Percentiles rank a stretch among this genome's conserved stretches.
phyloP scores from a whole-genome alignment of 1,140 invertebrate species.

The Drosophila pseudoobscura region DNA sequence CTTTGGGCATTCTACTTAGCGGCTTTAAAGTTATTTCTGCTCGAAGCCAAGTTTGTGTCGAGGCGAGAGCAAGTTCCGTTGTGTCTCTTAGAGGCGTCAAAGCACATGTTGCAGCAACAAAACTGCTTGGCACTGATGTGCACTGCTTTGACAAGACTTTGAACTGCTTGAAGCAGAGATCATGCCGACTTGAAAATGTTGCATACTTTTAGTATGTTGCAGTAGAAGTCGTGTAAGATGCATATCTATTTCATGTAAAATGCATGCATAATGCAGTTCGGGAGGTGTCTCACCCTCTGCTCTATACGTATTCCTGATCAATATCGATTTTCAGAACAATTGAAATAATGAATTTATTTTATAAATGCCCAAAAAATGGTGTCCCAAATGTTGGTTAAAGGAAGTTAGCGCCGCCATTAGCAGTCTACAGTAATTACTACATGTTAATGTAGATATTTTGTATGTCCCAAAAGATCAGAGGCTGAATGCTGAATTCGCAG shows the following conservation, averaged over 20 bases:
- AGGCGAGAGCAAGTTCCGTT: slow-evolving; percentile 37
- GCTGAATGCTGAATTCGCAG: no score
- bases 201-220: slow-evolving; percentile 31
- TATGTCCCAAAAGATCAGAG: no score
- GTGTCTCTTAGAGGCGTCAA: slow-evolving; percentile 45
- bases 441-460: no score
- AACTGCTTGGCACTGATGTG: slow-evolving; percentile 10
- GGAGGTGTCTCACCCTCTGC: no score
- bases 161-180: neutral
- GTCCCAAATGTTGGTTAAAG: no score
- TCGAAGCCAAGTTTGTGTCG: slow-evolving; percentile 10
- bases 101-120: slow-evolving; percentile 58
- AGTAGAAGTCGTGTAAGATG: neutral
- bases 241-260: neutral
- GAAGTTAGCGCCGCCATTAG: no score
- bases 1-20: slow-evolving; percentile 40
- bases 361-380: no score
- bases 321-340: no score
- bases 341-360: no score
- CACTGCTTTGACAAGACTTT: slow-evolving; percentile 13
- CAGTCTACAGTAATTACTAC: no score
- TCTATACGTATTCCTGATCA: no score
- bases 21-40: slow-evolving; percentile 20
- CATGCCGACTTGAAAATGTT: neutral
- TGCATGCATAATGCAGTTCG: neutral